A percentile compares a stretch with the other conserved stretches of the same genome.
Conservation (phyloP, 2,113 vertebrate genomes). For the Gymnarchus niloticus region DNA sequence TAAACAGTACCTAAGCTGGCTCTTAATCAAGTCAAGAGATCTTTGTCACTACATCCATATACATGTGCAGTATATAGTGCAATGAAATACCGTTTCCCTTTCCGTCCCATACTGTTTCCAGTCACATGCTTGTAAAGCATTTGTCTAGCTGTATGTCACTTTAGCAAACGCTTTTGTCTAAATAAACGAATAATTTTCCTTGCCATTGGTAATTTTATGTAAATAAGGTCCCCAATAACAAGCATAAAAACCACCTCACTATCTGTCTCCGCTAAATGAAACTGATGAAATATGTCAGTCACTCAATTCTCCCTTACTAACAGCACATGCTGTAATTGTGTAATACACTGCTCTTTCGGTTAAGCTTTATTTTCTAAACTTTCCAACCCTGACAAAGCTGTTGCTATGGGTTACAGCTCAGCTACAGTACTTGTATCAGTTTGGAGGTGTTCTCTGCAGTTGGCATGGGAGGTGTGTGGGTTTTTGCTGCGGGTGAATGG, state of each 20-base stretch:
- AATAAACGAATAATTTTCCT: no score
- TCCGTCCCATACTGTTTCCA: no score
- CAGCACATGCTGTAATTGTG: neutral
- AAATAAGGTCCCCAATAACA: neutral
- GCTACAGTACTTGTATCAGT: neutral
- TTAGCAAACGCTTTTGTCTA: no score
- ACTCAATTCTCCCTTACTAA: neutral
- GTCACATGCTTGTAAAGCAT: no score
- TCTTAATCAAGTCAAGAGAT: no score
- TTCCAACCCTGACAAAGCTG: neutral
- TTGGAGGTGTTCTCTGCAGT: conserved; percentile 14
- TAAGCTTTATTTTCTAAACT: conserved; percentile 15
- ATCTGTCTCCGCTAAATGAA: neutral
- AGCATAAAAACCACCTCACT: neutral
- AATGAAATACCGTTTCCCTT: no score
- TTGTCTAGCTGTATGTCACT: no score
- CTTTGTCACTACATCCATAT: no score
- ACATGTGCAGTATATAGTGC: no score
- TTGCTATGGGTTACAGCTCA: conserved; percentile 25
- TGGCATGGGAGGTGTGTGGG: conserved; percentile 19
- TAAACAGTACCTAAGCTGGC: no score
- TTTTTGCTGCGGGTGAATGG: conserved; percentile 7
- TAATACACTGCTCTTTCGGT: neutral
- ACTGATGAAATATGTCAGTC: neutral
- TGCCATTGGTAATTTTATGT: neutral